These are phyloP conservation scores for Caenorhabditis sp. DNA, from an alignment of 2,888 invertebrate genomes.

Conservation along the genomic window DNA sequence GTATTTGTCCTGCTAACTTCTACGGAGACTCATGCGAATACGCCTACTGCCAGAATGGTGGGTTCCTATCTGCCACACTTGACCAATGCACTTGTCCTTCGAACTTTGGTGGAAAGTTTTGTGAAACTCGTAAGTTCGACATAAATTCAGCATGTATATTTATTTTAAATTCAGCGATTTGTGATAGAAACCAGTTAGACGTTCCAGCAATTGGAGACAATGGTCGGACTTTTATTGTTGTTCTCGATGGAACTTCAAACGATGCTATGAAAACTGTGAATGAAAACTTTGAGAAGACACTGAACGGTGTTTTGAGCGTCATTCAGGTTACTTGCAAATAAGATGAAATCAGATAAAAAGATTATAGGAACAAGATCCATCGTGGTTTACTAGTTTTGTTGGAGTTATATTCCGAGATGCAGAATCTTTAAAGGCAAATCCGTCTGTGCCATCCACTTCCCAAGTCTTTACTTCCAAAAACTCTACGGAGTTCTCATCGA, in stretches of 20 bases:
- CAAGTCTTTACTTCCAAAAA: constrained; percentile 39
- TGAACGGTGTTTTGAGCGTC: constrained; percentile 26
- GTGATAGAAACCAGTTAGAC: constrained; percentile 51
- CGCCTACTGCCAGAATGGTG: constrained; percentile 62
- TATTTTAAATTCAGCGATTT: constrained; percentile 58
- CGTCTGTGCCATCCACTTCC: constrained; percentile 37
- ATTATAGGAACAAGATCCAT: constrained; percentile 33
- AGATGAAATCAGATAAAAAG: background rate
- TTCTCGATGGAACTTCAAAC: constrained; percentile 63
- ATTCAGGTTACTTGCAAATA: constrained; percentile 7
- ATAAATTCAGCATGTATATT: background rate
- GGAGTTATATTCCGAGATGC: constrained; percentile 66
- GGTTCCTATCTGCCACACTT: constrained; percentile 41
- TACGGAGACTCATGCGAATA: constrained; percentile 60
- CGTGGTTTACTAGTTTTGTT: constrained; percentile 65
- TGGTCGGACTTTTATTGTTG: constrained; percentile 61
- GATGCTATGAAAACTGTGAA: constrained; percentile 59
- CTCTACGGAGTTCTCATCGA: constrained; percentile 23
- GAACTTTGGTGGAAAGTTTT: constrained; percentile 61
- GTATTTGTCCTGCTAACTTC: constrained; percentile 65
- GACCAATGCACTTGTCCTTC: constrained; percentile 52
- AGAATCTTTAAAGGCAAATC: constrained; percentile 13
- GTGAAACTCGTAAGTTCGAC: constrained; percentile 56
- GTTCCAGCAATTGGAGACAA: constrained; percentile 45
- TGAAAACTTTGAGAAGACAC: constrained; percentile 41